Conservation (phyloP, 2,888 invertebrate species). For the Rhopalosiphum nymphaeae region DNA sequence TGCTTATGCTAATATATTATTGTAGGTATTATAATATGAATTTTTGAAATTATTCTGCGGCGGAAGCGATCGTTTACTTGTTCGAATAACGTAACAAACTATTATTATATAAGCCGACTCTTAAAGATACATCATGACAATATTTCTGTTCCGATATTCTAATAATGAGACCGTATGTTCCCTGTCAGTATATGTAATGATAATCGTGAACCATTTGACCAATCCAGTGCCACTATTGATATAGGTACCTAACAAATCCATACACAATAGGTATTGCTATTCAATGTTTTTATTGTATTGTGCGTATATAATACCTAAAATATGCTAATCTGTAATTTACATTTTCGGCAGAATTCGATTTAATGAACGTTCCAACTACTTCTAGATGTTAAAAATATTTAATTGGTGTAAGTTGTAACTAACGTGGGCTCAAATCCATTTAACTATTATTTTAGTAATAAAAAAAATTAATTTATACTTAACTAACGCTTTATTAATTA, state of each 20-base stretch:
- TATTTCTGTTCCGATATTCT: neutral
- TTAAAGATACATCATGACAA: neutral
- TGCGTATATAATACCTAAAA: neutral
- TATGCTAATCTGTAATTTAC: neutral
- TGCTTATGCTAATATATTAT: neutral
- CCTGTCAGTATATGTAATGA: neutral
- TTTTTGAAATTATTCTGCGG: neutral
- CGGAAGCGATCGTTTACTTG: neutral
- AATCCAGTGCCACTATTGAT: neutral
- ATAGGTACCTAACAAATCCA: neutral
- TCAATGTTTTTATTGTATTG: neutral
- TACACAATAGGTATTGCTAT: neutral
- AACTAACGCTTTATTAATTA: constrained; percentile 62
- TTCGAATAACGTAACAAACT: neutral
- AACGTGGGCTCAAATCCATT: constrained; percentile 57
- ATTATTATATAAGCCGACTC: neutral
- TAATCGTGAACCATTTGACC: constrained; percentile 12
- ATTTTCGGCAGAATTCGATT: constrained; percentile 7
- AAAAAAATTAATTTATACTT: constrained; percentile 26
- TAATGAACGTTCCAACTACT: constrained; percentile 41
- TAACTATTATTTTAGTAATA: constrained; percentile 50
- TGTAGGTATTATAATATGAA: neutral
- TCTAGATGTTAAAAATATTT: constrained; percentile 45
- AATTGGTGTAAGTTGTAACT: constrained; percentile 38
- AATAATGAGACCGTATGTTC: neutral